Conservation (phyloP, 64 coral and sea anemone genomes). For the Acropora tenuis region DNA sequence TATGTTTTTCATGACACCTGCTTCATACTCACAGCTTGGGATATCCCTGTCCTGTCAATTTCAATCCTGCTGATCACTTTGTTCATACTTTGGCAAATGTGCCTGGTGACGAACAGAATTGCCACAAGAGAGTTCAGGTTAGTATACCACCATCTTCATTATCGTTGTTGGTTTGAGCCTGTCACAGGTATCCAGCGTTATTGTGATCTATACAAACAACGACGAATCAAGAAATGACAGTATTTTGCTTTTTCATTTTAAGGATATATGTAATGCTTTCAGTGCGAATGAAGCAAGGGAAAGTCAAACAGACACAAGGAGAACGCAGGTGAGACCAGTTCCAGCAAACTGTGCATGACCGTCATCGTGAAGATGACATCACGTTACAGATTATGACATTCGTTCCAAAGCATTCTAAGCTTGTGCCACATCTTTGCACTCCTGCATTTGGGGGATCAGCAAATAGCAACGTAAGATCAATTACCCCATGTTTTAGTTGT, state of each 20-base stretch:
- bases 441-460: too few species aligned
- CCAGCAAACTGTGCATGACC: neutral
- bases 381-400: too few species aligned
- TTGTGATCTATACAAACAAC: neutral
- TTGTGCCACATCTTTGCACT: too few species aligned
- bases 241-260: neutral
- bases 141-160: neutral
- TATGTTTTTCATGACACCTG: too few species aligned
- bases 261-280: conserved; percentile 47
- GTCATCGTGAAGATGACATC: too few species aligned
- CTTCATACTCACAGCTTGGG: conserved; percentile 7
- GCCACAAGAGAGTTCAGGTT: conserved; percentile 40
- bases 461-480: too few species aligned
- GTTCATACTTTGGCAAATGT: conserved; percentile 59
- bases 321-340: neutral
- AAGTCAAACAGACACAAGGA: neutral
- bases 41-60: conserved; percentile 56
- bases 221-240: neutral
- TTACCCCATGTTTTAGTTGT: too few species aligned
- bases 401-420: too few species aligned
- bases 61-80: conserved; percentile 71
- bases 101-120: conserved; percentile 53
- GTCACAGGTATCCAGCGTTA: neutral
- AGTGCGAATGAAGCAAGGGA: neutral
- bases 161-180: neutral